phyloP scores from a whole-genome alignment of 2,113 vertebrate genomes.

The Sus scrofa region DNA sequence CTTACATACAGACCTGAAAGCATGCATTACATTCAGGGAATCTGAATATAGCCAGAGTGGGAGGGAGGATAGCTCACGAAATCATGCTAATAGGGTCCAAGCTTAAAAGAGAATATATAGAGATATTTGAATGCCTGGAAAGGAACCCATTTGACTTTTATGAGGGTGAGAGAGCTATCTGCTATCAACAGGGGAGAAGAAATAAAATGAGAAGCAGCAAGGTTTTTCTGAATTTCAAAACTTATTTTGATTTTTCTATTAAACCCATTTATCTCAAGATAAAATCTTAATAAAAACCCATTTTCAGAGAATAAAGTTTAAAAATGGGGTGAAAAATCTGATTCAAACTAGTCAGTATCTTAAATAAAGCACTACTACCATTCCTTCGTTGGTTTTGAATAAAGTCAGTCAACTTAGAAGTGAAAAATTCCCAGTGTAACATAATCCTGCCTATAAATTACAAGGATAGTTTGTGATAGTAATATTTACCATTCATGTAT shows the following conservation, averaged over 20 bases:
- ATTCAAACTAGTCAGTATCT: neutral
- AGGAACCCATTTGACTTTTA: neutral
- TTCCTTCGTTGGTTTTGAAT: neutral
- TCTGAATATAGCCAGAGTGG: neutral
- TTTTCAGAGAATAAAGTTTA: neutral
- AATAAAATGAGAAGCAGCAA: neutral
- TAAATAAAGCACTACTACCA: neutral
- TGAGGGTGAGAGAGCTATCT: neutral
- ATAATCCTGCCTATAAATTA: neutral
- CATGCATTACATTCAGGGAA: neutral
- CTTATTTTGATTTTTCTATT: neutral
- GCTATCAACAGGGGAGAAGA: neutral
- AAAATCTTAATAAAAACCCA: neutral
- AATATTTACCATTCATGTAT: neutral
- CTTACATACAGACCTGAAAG: neutral
- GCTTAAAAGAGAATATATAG: neutral
- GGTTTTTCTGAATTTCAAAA: conserved; percentile 4
- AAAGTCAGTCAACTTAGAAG: neutral
- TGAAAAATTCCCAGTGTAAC: neutral
- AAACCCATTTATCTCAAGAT: neutral
- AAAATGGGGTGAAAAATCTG: neutral
- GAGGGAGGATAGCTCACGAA: neutral
- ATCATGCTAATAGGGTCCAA: neutral
- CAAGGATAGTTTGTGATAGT: neutral
- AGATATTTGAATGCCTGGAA: neutral